Conservation (phyloP, 1,140 invertebrate genomes). For the Prorops nasuta region DNA sequence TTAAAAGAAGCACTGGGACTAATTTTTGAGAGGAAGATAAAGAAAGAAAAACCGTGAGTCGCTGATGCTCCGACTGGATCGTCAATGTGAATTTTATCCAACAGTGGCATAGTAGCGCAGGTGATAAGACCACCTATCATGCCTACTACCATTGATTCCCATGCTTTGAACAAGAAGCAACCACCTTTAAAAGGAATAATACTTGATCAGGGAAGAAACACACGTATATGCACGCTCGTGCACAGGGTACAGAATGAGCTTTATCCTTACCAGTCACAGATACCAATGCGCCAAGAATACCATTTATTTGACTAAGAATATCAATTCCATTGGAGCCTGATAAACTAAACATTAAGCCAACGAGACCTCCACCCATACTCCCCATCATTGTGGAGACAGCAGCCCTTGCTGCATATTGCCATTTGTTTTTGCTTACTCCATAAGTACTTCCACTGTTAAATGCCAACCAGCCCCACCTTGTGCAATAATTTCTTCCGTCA, state of each 20-base stretch:
- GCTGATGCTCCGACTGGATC: conserved; percentile 89
- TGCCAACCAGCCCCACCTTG: conserved; percentile 85
- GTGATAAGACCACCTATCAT: conserved; percentile 74
- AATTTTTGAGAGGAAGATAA: too few species aligned
- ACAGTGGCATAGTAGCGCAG: conserved; percentile 67
- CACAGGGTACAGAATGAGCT: too few species aligned
- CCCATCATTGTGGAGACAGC: conserved; percentile 87
- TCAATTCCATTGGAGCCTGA: conserved; percentile 73
- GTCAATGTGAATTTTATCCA: conserved; percentile 78
- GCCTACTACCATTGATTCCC: conserved; percentile 84
- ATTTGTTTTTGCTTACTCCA: conserved; percentile 72
- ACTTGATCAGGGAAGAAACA: too few species aligned
- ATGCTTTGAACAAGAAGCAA: conserved; percentile 82
- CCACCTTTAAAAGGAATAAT: conserved; percentile 67
- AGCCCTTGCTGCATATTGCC: conserved; percentile 85
- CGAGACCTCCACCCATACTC: conserved; percentile 82
- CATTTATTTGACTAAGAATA: conserved; percentile 85
- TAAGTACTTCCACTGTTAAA: conserved; percentile 92
- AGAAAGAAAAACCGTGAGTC: conserved; percentile 74
- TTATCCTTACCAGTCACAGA: conserved; percentile 84
- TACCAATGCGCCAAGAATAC: conserved; percentile 82
- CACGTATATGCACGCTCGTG: too few species aligned
- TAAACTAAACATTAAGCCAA: conserved; percentile 69
- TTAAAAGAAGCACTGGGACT: too few species aligned
- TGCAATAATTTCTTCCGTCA: neutral